phyloP scores from a whole-genome alignment of 2,113 vertebrate species.

The Apodemus sylvaticus region DNA sequence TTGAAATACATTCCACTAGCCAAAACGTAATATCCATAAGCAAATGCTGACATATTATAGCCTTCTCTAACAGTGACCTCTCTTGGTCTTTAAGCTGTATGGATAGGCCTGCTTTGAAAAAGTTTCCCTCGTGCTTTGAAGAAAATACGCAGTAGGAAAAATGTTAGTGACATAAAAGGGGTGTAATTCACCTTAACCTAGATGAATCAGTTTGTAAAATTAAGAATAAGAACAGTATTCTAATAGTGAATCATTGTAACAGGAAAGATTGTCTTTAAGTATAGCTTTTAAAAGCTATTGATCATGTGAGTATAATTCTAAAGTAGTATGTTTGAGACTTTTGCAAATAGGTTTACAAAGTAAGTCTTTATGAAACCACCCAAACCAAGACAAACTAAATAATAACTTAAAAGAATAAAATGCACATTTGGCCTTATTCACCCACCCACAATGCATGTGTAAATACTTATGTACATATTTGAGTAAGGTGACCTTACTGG shows the following conservation, averaged over 20 bases:
- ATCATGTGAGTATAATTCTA: not conserved
- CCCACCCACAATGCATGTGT: not conserved
- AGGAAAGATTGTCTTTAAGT: not conserved
- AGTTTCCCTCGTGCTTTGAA: not conserved
- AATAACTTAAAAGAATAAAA: not conserved
- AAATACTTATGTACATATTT: not conserved
- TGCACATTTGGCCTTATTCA: not conserved
- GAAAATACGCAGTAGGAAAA: not conserved
- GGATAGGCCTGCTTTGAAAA: not conserved
- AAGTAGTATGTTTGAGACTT: not conserved
- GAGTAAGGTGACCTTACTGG: not conserved
- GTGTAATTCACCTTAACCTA: not conserved
- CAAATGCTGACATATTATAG: not conserved
- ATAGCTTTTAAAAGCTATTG: not conserved
- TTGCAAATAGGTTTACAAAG: not conserved
- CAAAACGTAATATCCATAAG: not conserved
- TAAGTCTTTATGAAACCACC: not conserved
- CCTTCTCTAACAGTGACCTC: not conserved
- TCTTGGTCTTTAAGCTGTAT: not conserved
- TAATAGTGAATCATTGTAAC: not conserved
- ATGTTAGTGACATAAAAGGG: not conserved
- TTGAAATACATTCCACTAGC: not conserved
- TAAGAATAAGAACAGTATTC: not conserved
- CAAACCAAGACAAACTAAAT: not conserved
- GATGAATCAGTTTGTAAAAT: conserved; percentile 13